Conservation (phyloP, 2,888 invertebrate species). For the Willowsia nigromaculata region DNA sequence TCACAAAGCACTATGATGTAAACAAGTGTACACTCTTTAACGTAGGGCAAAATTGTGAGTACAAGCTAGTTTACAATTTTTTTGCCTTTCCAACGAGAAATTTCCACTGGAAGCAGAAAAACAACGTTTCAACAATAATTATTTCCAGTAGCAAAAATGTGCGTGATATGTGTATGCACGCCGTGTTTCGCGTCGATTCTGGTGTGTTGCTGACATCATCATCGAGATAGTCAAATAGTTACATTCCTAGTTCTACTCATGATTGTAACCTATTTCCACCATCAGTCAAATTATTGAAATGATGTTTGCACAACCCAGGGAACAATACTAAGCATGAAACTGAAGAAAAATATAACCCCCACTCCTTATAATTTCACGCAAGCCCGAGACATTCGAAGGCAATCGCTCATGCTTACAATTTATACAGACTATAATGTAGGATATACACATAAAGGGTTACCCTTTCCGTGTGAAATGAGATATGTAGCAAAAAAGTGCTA, state of each 20-base stretch:
- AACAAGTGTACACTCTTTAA: too few species aligned
- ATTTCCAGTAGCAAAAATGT: constrained; percentile 39
- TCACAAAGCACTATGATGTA: too few species aligned
- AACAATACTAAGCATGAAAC: neutral
- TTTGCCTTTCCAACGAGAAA: neutral
- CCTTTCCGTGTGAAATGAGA: too few species aligned
- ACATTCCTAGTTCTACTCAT: constrained; percentile 20
- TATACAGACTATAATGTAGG: neutral
- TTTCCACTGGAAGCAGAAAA: neutral
- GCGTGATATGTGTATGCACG: constrained; percentile 24
- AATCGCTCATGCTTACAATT: constrained; percentile 28
- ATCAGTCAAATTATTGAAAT: neutral
- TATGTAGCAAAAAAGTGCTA: neutral
- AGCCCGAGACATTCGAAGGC: constrained; percentile 10
- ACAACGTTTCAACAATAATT: neutral
- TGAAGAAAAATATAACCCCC: neutral
- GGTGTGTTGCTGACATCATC: constrained; percentile 42
- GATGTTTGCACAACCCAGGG: neutral
- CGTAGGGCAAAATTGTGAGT: too few species aligned
- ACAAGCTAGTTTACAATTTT: neutral
- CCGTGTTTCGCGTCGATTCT: constrained; percentile 15
- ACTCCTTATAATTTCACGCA: neutral
- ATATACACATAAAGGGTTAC: too few species aligned
- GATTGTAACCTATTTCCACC: constrained; percentile 43
- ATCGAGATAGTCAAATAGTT: neutral